Conservation (phyloP, 1,140 invertebrate genomes). For the Oreohelix idahoensis region DNA sequence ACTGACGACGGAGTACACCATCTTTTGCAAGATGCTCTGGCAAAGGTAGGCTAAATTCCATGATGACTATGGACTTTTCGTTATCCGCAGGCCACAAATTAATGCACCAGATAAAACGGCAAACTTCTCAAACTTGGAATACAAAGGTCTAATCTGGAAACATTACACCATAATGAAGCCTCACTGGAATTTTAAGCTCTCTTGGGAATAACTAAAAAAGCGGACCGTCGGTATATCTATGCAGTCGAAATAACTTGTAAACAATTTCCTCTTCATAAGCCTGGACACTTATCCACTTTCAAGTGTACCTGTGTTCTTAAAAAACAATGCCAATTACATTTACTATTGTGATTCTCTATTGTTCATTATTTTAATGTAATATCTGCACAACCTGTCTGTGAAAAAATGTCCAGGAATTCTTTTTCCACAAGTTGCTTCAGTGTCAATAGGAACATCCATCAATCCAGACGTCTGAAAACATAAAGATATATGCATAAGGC, state of each 20-base stretch:
- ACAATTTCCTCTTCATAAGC: no score
- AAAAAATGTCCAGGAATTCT: background rate
- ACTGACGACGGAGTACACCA: slow-evolving; percentile 7
- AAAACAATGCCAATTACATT: background rate
- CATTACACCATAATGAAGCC: no score
- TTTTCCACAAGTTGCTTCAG: background rate
- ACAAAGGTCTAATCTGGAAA: background rate
- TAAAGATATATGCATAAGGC: slow-evolving; percentile 4
- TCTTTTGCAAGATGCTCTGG: slow-evolving; percentile 5
- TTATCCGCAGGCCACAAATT: background rate
- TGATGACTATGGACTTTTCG: no score
- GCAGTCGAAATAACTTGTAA: no score
- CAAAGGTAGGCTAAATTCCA: slow-evolving; percentile 24
- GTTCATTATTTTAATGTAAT: background rate
- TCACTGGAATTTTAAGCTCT: no score
- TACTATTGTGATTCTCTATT: background rate
- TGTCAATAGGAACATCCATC: background rate
- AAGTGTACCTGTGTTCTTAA: no score
- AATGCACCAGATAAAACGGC: background rate
- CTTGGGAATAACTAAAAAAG: no score
- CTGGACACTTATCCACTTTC: no score
- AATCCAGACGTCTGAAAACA: background rate
- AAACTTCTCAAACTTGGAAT: background rate
- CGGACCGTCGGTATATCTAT: no score
- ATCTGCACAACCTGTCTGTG: background rate